Evolutionary conservation across 2,797 vertebrate genomes (phyloP), one percentile per base, ranked within the genome.

Genomic region (Pagetopsis macropterus): DNA sequence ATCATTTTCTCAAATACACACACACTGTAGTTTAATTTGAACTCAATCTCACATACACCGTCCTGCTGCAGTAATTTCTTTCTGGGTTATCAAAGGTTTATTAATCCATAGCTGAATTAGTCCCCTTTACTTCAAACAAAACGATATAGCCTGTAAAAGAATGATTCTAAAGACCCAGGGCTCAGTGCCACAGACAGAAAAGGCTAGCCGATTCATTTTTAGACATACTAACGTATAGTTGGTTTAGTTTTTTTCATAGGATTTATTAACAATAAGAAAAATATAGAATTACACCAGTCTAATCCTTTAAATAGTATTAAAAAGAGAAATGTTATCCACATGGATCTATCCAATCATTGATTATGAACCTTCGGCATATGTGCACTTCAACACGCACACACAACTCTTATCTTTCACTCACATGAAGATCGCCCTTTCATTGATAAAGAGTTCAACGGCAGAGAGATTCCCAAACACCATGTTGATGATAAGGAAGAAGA

Each of bases 391-490:
- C n/a, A 37, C 4, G 48, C 51, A 78, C 5, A 21, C 16, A 0
- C 27, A 64, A 45, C 40, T 21, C 76, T 55, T 14, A 67, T 67
- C 43, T 56, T 6, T 55, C 37, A 45, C 92, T 92, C 82, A 95
- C 91, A 91, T 81, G 65, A 94, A 89, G 60, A 94, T 88, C 0
- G 87, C 90, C 57, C 92, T 89, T 73, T 93, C 92, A 3, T 89
- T 89, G 66, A 91, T 91, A 78, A 94, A 94, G 84, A 95, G 88
- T 62, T 93, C 95, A 63, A 95, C 94, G 1, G 95, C 95, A 3
- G 95, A 95, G 57, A 96, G 92, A 86, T 96, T 96, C 19, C 89
- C 94, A 89, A 96, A 96, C 57, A 96, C 94, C 93, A 95, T 94
- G 90, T 95, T 95, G 82, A 96, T 94, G 78, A 93, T 91, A 44